These are phyloP conservation scores for Herminia tarsipennalis DNA, from an alignment of 2,888 invertebrate species.

Conservation along the genomic window DNA sequence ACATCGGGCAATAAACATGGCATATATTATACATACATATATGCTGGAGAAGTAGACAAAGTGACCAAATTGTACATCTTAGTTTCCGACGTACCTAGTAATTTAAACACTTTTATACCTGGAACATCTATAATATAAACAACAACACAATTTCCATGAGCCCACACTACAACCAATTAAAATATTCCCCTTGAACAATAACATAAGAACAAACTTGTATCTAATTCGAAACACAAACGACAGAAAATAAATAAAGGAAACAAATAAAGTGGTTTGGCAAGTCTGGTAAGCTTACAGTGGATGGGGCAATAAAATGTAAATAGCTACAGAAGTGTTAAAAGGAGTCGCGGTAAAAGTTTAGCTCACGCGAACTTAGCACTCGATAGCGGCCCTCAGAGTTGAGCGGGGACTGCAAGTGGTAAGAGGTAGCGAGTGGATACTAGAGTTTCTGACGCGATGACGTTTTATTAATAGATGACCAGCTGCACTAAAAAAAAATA, in stretches of 20 bases:
- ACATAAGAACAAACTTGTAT: slow-evolving; percentile 44
- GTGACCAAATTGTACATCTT: no score
- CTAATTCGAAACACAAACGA: slow-evolving; percentile 51
- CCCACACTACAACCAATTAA: slow-evolving; percentile 12
- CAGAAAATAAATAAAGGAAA: slow-evolving; percentile 58
- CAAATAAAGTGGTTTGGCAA: slow-evolving; percentile 67
- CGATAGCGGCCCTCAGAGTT: slow-evolving; percentile 56
- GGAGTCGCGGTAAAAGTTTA: slow-evolving; percentile 71
- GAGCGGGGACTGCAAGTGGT: slow-evolving; percentile 20
- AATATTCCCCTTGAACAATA: slow-evolving; percentile 27
- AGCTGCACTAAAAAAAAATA: no score
- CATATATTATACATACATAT: no score
- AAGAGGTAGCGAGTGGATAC: slow-evolving; percentile 18
- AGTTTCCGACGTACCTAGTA: no score
- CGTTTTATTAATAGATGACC: no score
- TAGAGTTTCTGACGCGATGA: no score
- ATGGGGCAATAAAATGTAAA: slow-evolving; percentile 76
- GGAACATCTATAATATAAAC: no score
- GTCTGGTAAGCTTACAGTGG: slow-evolving; percentile 55
- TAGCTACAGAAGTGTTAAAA: slow-evolving; percentile 76
- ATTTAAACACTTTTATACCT: no score
- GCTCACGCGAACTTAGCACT: slow-evolving; percentile 72
- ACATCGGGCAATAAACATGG: no score
- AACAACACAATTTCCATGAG: no score
- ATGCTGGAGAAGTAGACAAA: no score